Evolutionary conservation across 1,140 invertebrate species (phyloP).

Genomic region (Leptoteleia sp.): DNA sequence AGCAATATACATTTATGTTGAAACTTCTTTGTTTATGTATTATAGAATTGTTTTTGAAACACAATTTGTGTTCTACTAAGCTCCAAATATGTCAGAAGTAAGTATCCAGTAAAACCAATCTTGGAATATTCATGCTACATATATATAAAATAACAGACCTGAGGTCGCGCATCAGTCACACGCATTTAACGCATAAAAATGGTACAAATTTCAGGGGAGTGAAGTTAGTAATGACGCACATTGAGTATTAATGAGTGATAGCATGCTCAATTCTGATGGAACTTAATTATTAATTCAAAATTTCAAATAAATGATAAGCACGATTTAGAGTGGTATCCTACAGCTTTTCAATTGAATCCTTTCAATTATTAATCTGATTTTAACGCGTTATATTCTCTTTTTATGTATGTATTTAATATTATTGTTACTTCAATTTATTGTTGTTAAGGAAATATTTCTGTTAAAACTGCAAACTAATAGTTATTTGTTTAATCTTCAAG

Average conservation of each 20-base stretch:
- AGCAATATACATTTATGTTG: too few species aligned
- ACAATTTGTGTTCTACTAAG: too few species aligned
- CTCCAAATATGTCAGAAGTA: too few species aligned
- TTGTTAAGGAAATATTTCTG: slow-evolving; percentile 4
- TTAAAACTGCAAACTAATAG: neutral
- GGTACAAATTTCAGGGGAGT: slow-evolving; percentile 35
- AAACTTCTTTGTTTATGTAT: too few species aligned
- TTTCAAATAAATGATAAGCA: slow-evolving; percentile 28
- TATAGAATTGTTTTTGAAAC: too few species aligned
- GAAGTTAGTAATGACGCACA: neutral
- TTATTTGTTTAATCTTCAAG: neutral
- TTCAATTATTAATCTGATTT: slow-evolving; percentile 31
- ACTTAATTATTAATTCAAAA: neutral
- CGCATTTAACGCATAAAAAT: slow-evolving; percentile 10
- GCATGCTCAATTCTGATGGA: slow-evolving; percentile 4
- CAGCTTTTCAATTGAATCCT: slow-evolving; percentile 29
- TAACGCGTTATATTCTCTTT: slow-evolving; percentile 19
- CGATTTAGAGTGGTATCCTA: slow-evolving; percentile 25
- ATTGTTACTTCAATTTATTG: slow-evolving; percentile 4
- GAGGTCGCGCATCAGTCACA: too few species aligned
- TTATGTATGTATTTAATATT: slow-evolving; percentile 28
- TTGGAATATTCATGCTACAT: too few species aligned
- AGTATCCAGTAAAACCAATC: too few species aligned
- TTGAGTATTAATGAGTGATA: slow-evolving; percentile 9
- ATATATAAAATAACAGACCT: too few species aligned